Evolutionary conservation across 2,797 vertebrate genomes (phyloP).

Genomic region (Luscinia megarhynchos): DNA sequence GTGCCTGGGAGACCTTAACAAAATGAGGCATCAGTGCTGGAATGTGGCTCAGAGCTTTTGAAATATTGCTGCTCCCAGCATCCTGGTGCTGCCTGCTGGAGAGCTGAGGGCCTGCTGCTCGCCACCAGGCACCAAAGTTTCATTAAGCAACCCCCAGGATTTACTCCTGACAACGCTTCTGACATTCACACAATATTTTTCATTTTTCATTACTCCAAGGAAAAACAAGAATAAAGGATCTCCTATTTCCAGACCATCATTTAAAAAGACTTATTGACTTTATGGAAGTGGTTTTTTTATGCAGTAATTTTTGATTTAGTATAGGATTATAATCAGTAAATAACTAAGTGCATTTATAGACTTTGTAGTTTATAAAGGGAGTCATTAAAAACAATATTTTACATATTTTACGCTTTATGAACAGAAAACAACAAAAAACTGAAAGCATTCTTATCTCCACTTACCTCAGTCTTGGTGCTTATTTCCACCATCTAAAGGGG

Average conservation of each 20-base stretch:
- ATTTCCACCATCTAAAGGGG: background rate
- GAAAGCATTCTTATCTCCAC: background rate
- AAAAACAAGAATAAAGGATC: conserved; percentile 57
- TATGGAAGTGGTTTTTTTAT: conserved; percentile 48
- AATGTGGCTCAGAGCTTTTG: conserved; percentile 41
- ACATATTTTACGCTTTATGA: conserved; percentile 36
- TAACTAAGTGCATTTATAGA: conserved; percentile 43
- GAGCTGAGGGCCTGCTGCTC: conserved; percentile 51
- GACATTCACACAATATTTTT: conserved; percentile 70
- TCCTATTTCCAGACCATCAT: conserved; percentile 19
- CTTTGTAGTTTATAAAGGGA: conserved; percentile 26
- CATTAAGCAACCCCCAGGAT: conserved; percentile 71
- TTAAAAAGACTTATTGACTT: conserved; percentile 57
- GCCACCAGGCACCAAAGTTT: conserved; percentile 58
- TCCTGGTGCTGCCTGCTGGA: conserved; percentile 35
- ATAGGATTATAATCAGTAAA: conserved; percentile 53
- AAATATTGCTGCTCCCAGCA: conserved; percentile 70
- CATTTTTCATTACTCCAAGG: conserved; percentile 72
- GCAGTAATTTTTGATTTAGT: conserved; percentile 71
- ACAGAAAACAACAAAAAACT: background rate
- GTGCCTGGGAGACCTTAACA: conserved; percentile 24
- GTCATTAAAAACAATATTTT: conserved; percentile 20
- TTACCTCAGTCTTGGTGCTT: background rate
- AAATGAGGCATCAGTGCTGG: conserved; percentile 56
- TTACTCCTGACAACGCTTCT: conserved; percentile 71